These are phyloP conservation scores for Cavia porcellus DNA, from an alignment of 2,113 vertebrate species.

Conservation along the genomic window DNA sequence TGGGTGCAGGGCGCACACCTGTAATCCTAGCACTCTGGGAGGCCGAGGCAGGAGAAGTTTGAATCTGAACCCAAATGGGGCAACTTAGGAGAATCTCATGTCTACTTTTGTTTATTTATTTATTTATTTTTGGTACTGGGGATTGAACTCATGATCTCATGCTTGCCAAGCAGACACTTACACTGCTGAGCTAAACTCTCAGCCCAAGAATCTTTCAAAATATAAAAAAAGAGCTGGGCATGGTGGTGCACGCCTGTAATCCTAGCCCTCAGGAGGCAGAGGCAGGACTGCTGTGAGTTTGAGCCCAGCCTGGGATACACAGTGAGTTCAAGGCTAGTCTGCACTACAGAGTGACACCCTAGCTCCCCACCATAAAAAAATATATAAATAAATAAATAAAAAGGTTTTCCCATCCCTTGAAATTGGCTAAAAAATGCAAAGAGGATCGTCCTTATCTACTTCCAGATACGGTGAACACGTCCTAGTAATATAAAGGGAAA, in stretches of 20 bases:
- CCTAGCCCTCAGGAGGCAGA: background rate
- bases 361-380: background rate
- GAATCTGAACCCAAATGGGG: background rate
- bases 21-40: background rate
- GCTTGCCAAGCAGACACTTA: too few species aligned
- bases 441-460: background rate
- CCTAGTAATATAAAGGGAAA: constrained; percentile 17
- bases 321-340: background rate
- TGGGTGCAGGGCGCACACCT: background rate
- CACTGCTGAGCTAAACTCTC: too few species aligned
- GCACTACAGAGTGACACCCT: background rate
- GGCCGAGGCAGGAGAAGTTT: background rate
- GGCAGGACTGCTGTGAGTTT: background rate
- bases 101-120: too few species aligned
- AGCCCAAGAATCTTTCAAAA: too few species aligned
- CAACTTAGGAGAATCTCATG: background rate
- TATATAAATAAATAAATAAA: background rate
- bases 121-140: too few species aligned
- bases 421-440: background rate
- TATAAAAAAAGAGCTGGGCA: background rate
- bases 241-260: background rate
- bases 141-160: too few species aligned
- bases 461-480: constrained; percentile 1
- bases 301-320: background rate
- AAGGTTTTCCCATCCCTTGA: background rate